These are phyloP conservation scores for Cercocebus atys DNA, from an alignment of 2,113 vertebrate species.

Conservation along the genomic window DNA sequence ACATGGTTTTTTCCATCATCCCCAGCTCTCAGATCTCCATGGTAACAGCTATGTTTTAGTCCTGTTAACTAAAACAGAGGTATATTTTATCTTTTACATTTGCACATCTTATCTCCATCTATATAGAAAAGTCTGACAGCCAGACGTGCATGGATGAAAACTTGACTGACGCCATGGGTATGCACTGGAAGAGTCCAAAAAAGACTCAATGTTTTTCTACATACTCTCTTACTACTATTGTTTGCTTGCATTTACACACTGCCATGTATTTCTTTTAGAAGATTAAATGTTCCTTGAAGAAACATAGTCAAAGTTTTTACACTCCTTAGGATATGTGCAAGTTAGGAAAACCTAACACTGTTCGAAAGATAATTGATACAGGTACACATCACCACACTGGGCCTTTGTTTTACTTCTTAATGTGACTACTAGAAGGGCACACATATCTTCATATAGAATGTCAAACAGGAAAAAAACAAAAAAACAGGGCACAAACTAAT, in stretches of 20 bases:
- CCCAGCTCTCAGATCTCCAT: neutral
- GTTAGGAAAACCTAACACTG: neutral
- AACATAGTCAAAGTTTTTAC: neutral
- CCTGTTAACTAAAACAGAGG: neutral
- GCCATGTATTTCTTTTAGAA: neutral
- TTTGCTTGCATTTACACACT: neutral
- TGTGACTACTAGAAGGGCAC: no score
- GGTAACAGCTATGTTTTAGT: neutral
- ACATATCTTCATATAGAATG: no score
- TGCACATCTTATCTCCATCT: neutral
- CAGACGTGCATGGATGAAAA: neutral
- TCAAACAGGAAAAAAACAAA: neutral
- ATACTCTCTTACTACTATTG: neutral
- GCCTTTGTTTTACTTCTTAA: no score
- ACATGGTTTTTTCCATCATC: neutral
- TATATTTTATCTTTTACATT: neutral
- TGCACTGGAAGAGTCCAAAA: neutral
- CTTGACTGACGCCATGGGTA: neutral
- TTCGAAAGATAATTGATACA: neutral
- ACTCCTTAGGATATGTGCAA: neutral
- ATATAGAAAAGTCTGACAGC: neutral
- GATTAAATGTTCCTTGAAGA: neutral
- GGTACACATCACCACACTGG: no score
- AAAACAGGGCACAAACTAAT: neutral
- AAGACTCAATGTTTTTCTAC: neutral